phyloP scores from a whole-genome alignment of 1,140 invertebrate species.

The Leptinotarsa texana region DNA sequence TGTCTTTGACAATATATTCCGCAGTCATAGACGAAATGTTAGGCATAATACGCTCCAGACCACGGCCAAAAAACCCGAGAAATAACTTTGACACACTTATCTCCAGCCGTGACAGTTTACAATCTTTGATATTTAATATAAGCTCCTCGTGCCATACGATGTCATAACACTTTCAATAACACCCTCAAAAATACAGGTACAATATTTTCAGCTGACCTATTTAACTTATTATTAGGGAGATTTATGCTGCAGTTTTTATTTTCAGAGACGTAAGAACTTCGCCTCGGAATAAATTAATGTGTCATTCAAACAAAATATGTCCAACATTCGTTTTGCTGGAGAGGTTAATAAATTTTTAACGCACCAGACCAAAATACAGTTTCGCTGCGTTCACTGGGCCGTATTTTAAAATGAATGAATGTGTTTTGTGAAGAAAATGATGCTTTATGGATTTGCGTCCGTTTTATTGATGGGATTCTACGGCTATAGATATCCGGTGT shows the following conservation, averaged over 20 bases:
- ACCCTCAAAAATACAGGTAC: background rate
- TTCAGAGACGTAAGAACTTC: background rate
- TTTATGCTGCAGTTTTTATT: background rate
- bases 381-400: background rate
- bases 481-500: no score
- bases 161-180: background rate
- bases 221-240: conserved; percentile 8
- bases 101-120: no score
- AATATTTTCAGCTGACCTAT: background rate
- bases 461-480: no score
- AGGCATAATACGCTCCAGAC: no score
- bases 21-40: no score
- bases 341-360: conserved; percentile 8
- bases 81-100: no score
- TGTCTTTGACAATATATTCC: no score
- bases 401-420: conserved; percentile 7
- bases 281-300: conserved; percentile 1
- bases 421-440: background rate
- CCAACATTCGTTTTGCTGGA: background rate
- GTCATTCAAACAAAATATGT: background rate
- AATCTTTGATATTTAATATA: no score
- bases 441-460: no score
- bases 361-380: conserved; percentile 2
- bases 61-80: no score
- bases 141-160: no score